phyloP scores from a whole-genome alignment of 2,797 vertebrate species.

The Pangasius larnaudii region DNA sequence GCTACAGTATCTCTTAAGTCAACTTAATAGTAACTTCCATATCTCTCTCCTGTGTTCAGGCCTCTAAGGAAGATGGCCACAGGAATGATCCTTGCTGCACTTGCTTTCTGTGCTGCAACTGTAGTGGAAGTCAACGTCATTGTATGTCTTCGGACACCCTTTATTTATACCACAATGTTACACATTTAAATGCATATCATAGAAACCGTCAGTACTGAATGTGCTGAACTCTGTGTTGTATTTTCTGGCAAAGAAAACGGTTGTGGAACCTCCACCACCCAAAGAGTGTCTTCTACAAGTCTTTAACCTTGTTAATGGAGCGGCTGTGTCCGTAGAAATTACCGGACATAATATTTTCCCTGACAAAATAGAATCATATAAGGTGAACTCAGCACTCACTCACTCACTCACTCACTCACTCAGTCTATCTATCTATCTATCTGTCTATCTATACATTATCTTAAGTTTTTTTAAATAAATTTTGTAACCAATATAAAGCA shows the following conservation, averaged over 20 bases:
- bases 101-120: slow-evolving; percentile 88
- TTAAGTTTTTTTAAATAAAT: not conserved
- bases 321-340: slow-evolving; percentile 70
- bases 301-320: slow-evolving; percentile 80
- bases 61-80: slow-evolving; percentile 90
- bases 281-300: slow-evolving; percentile 83
- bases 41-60: slow-evolving; percentile 65
- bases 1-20: not conserved
- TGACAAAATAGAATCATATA: slow-evolving; percentile 71
- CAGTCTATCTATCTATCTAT: not conserved
- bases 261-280: slow-evolving; percentile 72
- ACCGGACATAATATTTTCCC: slow-evolving; percentile 65
- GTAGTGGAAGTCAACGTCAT: slow-evolving; percentile 87
- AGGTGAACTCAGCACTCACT: slow-evolving; percentile 69
- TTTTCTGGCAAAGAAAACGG: slow-evolving; percentile 76
- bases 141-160: slow-evolving; percentile 72
- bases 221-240: not conserved
- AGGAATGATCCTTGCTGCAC: slow-evolving; percentile 91
- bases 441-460: not conserved
- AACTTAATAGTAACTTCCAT: not conserved
- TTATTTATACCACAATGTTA: not conserved
- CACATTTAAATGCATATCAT: not conserved
- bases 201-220: not conserved
- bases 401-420: not conserved
- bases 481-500: not conserved